Base-by-base conservation (phyloP, 2,888 invertebrate genomes). In the Vesta saturnalis region DNA sequence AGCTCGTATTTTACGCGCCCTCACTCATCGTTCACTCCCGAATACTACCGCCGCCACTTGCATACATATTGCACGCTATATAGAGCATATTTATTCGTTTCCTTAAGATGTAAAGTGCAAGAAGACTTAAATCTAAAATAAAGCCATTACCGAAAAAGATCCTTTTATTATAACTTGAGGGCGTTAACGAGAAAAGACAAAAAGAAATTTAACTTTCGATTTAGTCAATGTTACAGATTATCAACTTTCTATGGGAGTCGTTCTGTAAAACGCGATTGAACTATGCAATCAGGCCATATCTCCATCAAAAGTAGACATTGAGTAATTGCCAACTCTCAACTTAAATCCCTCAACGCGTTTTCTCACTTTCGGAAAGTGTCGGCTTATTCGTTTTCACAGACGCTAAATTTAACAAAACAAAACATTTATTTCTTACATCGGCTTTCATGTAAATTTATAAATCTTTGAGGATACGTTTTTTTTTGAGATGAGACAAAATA, bases 321-420 rank as follows among this genome's bases (percentile, higher is more conserved):
- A 81, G 79, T 80, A 79, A 81, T 81, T 79, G 80, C 79, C 71
- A 76, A 76, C 77, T 77, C 77, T 77, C 78, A 73, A 75, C 74
- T 73, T 69, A 75, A 77, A 80, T 80, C 79, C 77, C 78, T 65
- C 64, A 77, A 74, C 77, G 76, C 79, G 75, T 78, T 79, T 78
- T 76, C 80, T 77, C 80, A 78, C 79, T 78, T 77, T 74, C 71
- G 67, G 69, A 68, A 74, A 74, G 73, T 72, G 75, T 74, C 71
- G 72, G 73, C 67, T 74, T 73, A 72, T 58, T 74, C 68, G 67
- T 68, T 67, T 74, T 58, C 62, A 60, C 61, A 60, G 64, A 60
- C 67, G 64, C 64, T 61, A 56, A 72, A 69, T 71, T 64, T 72
- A 64, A 69, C 66, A 56, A 64, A 69, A 66, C 67, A 70, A 72